These are phyloP conservation scores for Amazona ochrocephala DNA, from an alignment of 2,797 vertebrate genomes.

Conservation along the genomic window DNA sequence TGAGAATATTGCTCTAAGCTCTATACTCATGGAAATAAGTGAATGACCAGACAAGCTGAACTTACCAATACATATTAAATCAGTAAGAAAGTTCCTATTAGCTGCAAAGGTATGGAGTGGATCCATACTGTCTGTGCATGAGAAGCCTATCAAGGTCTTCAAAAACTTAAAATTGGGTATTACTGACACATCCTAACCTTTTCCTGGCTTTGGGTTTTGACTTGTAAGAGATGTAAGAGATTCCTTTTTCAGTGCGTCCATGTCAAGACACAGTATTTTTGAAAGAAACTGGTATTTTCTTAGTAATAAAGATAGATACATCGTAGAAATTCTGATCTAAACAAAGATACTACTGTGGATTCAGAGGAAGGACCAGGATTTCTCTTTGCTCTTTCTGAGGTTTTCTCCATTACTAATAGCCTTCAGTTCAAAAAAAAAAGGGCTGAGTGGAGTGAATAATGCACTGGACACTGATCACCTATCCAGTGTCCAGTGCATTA, in stretches of 20 bases:
- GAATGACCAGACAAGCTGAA: not conserved
- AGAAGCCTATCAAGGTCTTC: not conserved
- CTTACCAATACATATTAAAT: not conserved
- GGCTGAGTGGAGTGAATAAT: not conserved
- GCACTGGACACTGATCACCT: not conserved
- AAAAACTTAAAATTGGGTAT: not conserved
- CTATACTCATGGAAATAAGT: not conserved
- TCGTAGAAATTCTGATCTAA: not conserved
- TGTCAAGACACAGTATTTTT: not conserved
- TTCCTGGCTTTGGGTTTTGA: not conserved
- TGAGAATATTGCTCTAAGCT: not conserved
- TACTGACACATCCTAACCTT: not conserved
- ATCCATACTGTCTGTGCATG: not conserved
- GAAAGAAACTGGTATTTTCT: not conserved
- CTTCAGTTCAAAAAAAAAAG: not conserved
- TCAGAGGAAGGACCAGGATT: not conserved
- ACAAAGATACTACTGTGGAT: not conserved
- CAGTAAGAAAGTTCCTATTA: not conserved
- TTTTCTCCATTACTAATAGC: not conserved
- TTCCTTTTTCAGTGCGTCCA: not conserved
- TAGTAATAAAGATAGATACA: not conserved
- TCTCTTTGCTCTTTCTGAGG: not conserved
- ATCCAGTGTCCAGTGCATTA: not conserved
- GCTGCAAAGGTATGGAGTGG: not conserved
- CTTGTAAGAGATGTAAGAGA: not conserved